phyloP scores from a whole-genome alignment of 2,797 vertebrate genomes.

The Artibeus lituratus region DNA sequence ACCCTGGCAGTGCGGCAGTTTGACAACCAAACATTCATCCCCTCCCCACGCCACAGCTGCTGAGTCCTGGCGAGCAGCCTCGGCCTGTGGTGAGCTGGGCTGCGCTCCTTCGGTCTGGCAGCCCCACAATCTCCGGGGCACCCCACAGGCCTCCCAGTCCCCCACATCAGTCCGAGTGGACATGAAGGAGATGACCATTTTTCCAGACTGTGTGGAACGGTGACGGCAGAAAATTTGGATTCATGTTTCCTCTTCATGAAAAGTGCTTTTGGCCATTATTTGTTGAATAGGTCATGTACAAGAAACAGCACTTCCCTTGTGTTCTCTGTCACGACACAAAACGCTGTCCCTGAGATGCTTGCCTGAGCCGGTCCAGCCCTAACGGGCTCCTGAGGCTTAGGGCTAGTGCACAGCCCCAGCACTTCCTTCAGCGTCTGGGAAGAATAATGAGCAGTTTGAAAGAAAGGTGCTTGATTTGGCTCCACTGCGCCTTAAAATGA shows the following conservation, averaged over 20 bases:
- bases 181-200: fast-evolving
- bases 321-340: neutral
- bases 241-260: neutral
- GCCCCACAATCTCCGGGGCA: fast-evolving
- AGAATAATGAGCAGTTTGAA: neutral
- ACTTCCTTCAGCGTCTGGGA: neutral
- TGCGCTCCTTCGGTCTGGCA: neutral
- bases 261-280: neutral
- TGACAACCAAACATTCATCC: fast-evolving
- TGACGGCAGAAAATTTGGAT: neutral
- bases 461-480: neutral
- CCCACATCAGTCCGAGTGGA: too few relatives aligned
- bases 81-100: fast-evolving
- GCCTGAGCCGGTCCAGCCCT: neutral
- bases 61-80: fast-evolving
- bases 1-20: neutral
- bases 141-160: neutral
- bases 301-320: neutral
- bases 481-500: neutral
- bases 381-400: neutral
- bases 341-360: neutral
- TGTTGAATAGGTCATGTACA: neutral
- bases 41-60: fast-evolving
- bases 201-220: neutral
- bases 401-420: fast-evolving